These are phyloP conservation scores for Cyprinus carpio DNA, from an alignment of 2,113 vertebrate species.

Conservation along the genomic window DNA sequence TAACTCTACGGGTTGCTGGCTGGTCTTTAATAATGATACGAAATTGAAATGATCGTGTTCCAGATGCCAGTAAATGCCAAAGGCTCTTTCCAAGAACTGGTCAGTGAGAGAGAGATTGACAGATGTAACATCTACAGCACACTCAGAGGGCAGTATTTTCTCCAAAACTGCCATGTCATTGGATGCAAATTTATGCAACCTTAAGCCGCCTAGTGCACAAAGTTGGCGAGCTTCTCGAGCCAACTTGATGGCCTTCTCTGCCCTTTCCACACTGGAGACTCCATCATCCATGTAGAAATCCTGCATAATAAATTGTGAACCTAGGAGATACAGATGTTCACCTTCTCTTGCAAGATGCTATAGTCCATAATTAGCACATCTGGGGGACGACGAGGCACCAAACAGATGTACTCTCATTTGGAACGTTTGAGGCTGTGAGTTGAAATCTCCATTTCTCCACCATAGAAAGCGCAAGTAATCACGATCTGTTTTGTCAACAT, in stretches of 20 bases:
- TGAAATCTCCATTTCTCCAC: no score
- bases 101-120: no score
- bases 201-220: slow-evolving; percentile 9
- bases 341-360: not conserved
- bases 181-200: slow-evolving; percentile 5
- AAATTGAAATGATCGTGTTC: no score
- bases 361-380: not conserved
- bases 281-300: slow-evolving; percentile 35
- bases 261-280: not conserved
- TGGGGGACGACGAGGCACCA: slow-evolving; percentile 5
- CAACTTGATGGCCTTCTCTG: not conserved
- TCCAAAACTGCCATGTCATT: no score
- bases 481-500: no score
- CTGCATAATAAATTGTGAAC: slow-evolving; percentile 6
- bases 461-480: no score
- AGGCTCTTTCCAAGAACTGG: no score
- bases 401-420: slow-evolving; percentile 29
- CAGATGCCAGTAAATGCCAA: no score
- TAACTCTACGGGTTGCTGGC: no score
- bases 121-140: no score
- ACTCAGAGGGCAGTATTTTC: no score
- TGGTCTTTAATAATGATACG: no score
- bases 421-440: not conserved
- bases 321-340: not conserved
- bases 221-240: not conserved